Evolutionary conservation across 2,113 vertebrate genomes (phyloP).

Genomic region (Dicentrarchus labrax): DNA sequence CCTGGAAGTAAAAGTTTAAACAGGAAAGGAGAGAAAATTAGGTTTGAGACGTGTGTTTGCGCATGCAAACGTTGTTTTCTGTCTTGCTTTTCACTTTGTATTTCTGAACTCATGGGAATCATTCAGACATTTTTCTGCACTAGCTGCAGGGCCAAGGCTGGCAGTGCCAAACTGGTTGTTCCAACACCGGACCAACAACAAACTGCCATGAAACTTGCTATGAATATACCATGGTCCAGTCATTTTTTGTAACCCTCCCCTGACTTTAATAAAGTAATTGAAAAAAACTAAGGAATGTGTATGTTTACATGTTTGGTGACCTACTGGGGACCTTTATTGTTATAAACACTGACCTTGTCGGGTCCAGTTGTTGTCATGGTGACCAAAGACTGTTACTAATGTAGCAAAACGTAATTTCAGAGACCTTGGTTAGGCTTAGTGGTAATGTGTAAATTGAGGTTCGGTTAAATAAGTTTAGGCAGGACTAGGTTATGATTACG

Average conservation of each 20-base stretch:
- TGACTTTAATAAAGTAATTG: background rate
- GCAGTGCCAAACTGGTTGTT: background rate
- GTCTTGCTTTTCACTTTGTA: background rate
- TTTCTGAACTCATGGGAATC: background rate
- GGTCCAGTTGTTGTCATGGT: no score
- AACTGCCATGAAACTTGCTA: background rate
- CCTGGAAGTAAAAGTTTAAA: constrained; percentile 28
- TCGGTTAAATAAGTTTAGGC: no score
- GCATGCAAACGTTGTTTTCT: background rate
- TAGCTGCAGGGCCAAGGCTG: background rate
- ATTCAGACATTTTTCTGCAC: background rate
- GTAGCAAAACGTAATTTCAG: no score
- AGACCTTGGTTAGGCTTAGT: no score
- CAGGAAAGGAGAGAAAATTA: constrained; percentile 28
- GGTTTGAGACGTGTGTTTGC: constrained; percentile 8
- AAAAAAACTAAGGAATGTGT: background rate
- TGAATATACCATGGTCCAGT: background rate
- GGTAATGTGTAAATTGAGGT: no score
- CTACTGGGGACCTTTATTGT: no score
- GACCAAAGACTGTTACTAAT: no score
- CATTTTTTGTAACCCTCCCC: background rate
- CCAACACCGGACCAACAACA: background rate
- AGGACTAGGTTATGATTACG: no score
- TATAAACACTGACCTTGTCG: no score
- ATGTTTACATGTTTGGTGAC: no score